These are phyloP conservation scores for Eurystomus gularis DNA, from an alignment of 2,113 vertebrate genomes.

Conservation along the genomic window DNA sequence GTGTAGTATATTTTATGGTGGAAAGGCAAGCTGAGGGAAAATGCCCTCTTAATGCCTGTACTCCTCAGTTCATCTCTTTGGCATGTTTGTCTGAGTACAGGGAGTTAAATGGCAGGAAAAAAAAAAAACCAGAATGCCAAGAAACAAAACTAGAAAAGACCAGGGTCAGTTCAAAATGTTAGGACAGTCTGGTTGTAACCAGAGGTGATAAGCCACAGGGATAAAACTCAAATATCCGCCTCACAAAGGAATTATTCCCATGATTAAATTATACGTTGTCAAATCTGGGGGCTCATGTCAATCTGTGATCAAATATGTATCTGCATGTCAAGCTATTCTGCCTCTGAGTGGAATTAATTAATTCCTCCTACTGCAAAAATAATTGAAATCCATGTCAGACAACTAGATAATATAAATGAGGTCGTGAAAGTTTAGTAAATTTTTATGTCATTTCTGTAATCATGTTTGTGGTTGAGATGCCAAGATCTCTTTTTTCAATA, in stretches of 20 bases:
- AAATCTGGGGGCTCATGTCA: not conserved
- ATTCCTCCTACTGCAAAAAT: conserved; percentile 6
- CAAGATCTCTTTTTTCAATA: not conserved
- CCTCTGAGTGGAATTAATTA: not conserved
- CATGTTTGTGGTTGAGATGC: not conserved
- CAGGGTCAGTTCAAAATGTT: not conserved
- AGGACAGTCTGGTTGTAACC: not conserved
- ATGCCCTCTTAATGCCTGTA: not conserved
- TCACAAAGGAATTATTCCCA: not conserved
- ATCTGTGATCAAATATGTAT: not conserved
- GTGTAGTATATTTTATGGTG: not conserved
- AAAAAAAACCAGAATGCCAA: not conserved
- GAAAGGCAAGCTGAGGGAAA: not conserved
- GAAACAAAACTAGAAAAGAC: not conserved
- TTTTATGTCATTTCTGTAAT: conserved; percentile 6
- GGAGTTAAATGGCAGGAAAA: not conserved
- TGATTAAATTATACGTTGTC: not conserved
- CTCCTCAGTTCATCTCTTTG: not conserved
- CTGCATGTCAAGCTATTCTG: not conserved
- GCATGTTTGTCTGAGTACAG: not conserved
- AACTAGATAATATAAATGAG: not conserved
- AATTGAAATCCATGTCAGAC: conserved; percentile 12
- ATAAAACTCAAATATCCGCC: not conserved
- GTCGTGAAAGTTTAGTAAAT: not conserved
- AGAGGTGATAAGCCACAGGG: not conserved